Base-by-base conservation (phyloP, 2,113 vertebrate species). In the Tragelaphus scriptus region DNA sequence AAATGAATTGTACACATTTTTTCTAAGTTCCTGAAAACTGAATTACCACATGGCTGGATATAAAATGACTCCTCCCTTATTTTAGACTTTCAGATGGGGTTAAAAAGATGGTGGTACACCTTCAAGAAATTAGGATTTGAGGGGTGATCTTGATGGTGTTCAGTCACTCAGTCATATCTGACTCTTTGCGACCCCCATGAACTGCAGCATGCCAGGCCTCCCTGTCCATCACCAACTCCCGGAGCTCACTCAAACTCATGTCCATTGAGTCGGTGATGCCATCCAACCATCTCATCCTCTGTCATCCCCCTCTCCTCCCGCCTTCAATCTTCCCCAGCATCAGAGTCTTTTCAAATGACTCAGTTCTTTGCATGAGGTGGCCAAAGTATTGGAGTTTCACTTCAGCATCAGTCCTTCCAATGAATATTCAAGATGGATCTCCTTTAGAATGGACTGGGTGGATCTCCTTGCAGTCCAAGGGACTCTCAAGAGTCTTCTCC, bases 11-110 rank as follows among this genome's bases (percentile, higher is more conserved):
- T 91, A 17, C 75, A 36, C 49, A 36, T 81, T 61, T 91, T 81
- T 77, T 63, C 82, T 96, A 71, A 94, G 82, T 96, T 97, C 61
- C 92, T 93, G 47, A 93, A 97, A 97, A 88, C 77, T 61, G 79
- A 49, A 88, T 97, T 94, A 61, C 16, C 56, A 96, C 86, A 94
- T 82, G 87, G 53, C 44, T 97, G 71, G 79, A 65, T 88, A 97
- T 65, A 94, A 91, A 96, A 96, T 93, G 96, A 58, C 53, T 40
- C 36, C 7, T 94, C 40, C 65, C 53, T 98, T 95, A 32, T 86
- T 89, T 93, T 94, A 97, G 65, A 82, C 95, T 94, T 47, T 63
- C 92, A 96, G 86, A 26, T 91, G 89, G 68, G 12, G 59, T 94
- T 95, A 63, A 82, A 97, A 90, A 93, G 75, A 86, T 88, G 36